Evolutionary conservation across 2,113 vertebrate species (phyloP).

Genomic region (Phrynocephalus versicolor): DNA sequence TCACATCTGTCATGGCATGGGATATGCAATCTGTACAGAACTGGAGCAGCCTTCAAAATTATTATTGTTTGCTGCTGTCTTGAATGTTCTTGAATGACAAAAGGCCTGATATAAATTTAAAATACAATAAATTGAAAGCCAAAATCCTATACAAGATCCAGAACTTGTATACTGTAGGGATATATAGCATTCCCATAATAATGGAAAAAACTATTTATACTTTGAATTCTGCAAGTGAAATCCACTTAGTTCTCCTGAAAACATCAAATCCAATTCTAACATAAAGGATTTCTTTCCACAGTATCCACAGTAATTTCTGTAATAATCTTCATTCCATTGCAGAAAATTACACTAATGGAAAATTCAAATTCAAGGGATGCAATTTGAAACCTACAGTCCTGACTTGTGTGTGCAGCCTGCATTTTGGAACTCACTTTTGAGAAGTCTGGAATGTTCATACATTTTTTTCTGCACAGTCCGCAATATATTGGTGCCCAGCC

Average conservation of each 20-base stretch:
- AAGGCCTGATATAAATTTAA: background rate
- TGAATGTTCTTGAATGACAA: background rate
- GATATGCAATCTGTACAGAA: conserved; percentile 19
- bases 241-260: background rate
- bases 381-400: too few relatives aligned
- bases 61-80: background rate
- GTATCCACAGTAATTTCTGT: background rate
- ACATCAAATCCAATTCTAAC: too few relatives aligned
- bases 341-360: too few relatives aligned
- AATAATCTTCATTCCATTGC: background rate
- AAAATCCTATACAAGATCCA: too few relatives aligned
- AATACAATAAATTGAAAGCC: background rate
- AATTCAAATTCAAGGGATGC: too few relatives aligned
- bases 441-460: too few relatives aligned
- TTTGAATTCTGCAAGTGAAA: background rate
- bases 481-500: too few relatives aligned
- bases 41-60: conserved; percentile 28
- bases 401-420: too few relatives aligned
- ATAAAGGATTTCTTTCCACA: background rate
- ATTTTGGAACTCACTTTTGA: too few relatives aligned
- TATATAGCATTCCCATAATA: background rate
- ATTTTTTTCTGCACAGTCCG: too few relatives aligned
- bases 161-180: background rate
- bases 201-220: background rate
- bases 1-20: conserved; percentile 16